Percentiles rank a stretch among this genome's conserved stretches.
phyloP scores from a whole-genome alignment of 2,888 invertebrate genomes.

The Leptinotarsa tumamoca region DNA sequence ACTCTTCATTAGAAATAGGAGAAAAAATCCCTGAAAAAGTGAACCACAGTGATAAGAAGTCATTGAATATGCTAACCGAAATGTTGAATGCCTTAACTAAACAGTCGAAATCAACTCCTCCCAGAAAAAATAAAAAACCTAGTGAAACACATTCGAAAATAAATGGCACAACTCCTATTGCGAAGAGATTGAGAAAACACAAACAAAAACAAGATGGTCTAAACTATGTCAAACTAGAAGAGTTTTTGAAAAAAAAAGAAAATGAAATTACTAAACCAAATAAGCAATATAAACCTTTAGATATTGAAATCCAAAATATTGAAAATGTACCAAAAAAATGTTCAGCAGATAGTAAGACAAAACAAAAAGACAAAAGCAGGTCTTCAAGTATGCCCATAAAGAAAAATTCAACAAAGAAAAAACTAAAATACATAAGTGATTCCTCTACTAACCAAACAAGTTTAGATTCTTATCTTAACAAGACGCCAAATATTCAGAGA shows the following conservation, averaged over 20 bases:
- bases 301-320: not conserved
- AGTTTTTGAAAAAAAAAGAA: conserved; percentile 9
- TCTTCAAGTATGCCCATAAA: not conserved
- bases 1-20: not conserved
- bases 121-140: conserved; percentile 3
- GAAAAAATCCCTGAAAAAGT: not conserved
- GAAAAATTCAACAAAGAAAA: too few relatives aligned
- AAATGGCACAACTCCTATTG: conserved; percentile 5
- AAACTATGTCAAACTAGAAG: conserved; percentile 22
- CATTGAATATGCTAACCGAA: conserved; percentile 20
- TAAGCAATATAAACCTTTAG: not conserved
- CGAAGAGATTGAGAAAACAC: conserved; percentile 22
- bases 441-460: conserved; percentile 14
- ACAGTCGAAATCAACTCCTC: conserved; percentile 9
- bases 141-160: not conserved
- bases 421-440: not conserved
- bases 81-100: conserved; percentile 18
- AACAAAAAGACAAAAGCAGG: not conserved
- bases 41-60: conserved; percentile 23
- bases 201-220: not conserved
- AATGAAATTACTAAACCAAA: not conserved
- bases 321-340: too few relatives aligned
- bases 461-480: conserved; percentile 14
- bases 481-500: conserved; percentile 4
- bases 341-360: not conserved